Percentiles rank a stretch among this genome's conserved stretches.
phyloP scores from a whole-genome alignment of 2,797 vertebrate genomes.

The Ctenopoma kingsleyae region DNA sequence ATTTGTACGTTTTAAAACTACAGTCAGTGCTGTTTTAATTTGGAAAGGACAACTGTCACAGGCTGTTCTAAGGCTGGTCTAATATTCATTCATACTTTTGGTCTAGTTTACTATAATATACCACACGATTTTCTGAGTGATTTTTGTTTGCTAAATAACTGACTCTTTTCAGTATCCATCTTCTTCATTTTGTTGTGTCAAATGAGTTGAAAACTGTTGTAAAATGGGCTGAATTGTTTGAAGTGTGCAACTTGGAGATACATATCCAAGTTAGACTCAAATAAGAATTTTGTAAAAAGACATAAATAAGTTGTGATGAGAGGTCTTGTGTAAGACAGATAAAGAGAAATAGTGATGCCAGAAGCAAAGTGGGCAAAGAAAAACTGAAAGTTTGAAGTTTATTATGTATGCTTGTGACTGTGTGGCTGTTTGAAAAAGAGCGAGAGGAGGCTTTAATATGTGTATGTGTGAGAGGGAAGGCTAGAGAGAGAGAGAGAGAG shows the following conservation, averaged over 20 bases:
- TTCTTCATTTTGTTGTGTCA: neutral
- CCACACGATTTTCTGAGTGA: neutral
- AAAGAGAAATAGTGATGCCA: constrained; percentile 9
- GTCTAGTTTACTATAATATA: neutral
- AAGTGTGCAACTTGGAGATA: neutral
- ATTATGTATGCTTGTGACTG: constrained; percentile 44
- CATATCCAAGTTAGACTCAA: neutral
- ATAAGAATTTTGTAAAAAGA: neutral
- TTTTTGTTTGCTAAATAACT: neutral
- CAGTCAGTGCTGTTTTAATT: neutral
- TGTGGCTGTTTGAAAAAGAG: constrained; percentile 26
- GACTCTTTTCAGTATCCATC: neutral
- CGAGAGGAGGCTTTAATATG: constrained; percentile 39
- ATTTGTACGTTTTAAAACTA: neutral
- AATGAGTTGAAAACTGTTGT: neutral
- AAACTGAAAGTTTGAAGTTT: constrained; percentile 55
- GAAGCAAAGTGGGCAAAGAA: constrained; percentile 20
- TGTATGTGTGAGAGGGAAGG: constrained; percentile 34
- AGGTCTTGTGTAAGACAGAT: neutral
- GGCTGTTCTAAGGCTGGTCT: neutral
- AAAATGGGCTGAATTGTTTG: constrained; percentile 3
- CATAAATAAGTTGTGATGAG: constrained; percentile 3
- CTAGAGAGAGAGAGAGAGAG: constrained; percentile 31
- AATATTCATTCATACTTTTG: constrained; percentile 2
- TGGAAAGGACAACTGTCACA: neutral